phyloP scores from a whole-genome alignment of 2,113 vertebrate genomes.

The Genyomyrus donnyi region DNA sequence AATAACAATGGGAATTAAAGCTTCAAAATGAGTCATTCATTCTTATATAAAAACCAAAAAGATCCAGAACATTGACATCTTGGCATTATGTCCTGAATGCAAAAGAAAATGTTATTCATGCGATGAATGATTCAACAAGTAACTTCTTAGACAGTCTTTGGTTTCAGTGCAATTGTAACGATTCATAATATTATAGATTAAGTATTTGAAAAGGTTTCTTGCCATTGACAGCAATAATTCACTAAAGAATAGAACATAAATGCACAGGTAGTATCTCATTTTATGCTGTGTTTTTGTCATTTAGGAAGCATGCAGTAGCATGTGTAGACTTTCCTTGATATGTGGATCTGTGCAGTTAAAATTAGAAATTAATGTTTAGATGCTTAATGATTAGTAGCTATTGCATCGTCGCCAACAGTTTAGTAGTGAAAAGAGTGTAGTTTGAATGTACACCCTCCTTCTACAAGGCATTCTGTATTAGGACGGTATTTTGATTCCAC shows the following conservation, averaged over 20 bases:
- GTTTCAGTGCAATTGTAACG: not conserved
- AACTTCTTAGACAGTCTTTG: not conserved
- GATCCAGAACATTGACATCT: conserved; percentile 5
- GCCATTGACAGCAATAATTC: not conserved
- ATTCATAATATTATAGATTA: not conserved
- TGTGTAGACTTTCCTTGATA: not conserved
- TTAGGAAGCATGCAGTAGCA: not conserved
- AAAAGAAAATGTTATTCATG: conserved; percentile 4
- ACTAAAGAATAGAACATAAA: not conserved
- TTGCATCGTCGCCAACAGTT: not conserved
- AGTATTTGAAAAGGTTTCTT: not conserved
- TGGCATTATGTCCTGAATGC: conserved; percentile 10
- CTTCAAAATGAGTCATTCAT: not conserved
- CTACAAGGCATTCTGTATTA: not conserved
- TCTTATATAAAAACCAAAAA: conserved; percentile 3
- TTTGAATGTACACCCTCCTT: not conserved
- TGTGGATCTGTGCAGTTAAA: not conserved
- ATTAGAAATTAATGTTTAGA: not conserved
- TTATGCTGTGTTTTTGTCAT: not conserved
- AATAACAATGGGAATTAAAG: not conserved
- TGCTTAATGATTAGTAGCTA: not conserved
- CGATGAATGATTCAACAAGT: not conserved
- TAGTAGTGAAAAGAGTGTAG: not conserved
- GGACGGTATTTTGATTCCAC: not conserved
- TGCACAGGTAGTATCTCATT: not conserved